These are phyloP conservation scores for Phrynosoma platyrhinos DNA, from an alignment of 2,113 vertebrate genomes.

Conservation along the genomic window DNA sequence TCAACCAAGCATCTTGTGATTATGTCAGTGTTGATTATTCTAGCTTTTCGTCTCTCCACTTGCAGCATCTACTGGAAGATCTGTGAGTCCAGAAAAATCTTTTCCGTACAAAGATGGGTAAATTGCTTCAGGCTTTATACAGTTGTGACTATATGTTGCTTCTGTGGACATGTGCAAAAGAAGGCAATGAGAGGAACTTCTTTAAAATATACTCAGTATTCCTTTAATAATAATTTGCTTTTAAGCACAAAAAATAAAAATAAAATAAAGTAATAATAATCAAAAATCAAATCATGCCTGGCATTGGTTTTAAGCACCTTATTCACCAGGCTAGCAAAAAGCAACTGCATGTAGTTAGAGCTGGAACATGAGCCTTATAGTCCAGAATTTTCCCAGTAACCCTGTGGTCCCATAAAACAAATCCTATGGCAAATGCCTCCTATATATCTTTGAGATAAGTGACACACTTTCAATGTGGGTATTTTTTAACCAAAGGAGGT, in stretches of 20 bases:
- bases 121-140: constrained; percentile 17
- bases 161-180: neutral
- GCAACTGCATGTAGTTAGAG: neutral
- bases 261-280: no score
- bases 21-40: constrained; percentile 39
- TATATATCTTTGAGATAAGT: neutral
- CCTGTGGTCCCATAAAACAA: neutral
- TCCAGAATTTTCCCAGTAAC: neutral
- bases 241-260: neutral
- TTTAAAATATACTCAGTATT: neutral
- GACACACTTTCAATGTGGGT: no score
- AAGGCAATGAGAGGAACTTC: neutral
- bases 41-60: constrained; percentile 38
- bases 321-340: neutral
- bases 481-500: neutral
- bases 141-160: neutral
- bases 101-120: constrained; percentile 26
- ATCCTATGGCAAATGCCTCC: neutral
- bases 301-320: neutral
- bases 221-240: neutral
- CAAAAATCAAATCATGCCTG: neutral
- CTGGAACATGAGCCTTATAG: no score
- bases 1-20: constrained; percentile 10
- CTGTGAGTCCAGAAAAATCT: constrained; percentile 27
- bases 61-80: neutral